Evolutionary conservation across 2,888 invertebrate species (phyloP).

Genomic region (Ditylenchus weischeri): DNA sequence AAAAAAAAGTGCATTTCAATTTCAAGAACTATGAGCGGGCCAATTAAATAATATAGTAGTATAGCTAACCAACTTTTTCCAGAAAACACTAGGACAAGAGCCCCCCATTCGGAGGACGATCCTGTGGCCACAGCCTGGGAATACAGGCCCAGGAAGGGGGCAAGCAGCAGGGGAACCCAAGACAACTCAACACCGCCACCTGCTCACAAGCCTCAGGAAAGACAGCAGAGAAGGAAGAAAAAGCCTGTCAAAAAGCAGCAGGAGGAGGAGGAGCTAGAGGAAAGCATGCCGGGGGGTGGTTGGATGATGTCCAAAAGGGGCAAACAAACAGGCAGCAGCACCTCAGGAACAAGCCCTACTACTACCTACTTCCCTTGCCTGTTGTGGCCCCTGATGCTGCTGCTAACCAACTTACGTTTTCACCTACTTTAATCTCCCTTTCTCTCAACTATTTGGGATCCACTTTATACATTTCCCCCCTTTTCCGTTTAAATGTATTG

Average conservation of each 20-base stretch:
- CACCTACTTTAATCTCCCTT: background rate
- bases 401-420: background rate
- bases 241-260: constrained; percentile 5
- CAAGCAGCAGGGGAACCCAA: background rate
- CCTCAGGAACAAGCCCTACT: background rate
- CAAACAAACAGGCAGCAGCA: no score
- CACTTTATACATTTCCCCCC: background rate
- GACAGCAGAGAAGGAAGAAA: constrained; percentile 8
- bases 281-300: constrained; percentile 10
- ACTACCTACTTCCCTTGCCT: background rate
- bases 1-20: no score
- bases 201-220: background rate
- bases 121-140: constrained; percentile 3
- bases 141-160: constrained; percentile 10
- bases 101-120: background rate
- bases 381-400: background rate
- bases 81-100: background rate
- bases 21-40: no score
- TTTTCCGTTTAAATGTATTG: background rate
- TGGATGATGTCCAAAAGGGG: constrained; percentile 23
- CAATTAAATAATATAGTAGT: no score
- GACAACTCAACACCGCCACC: no score
- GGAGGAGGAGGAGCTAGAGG: background rate
- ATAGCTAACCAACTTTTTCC: background rate
- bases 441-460: background rate